A percentile compares a stretch with the other conserved stretches of the same genome.
Evolutionary conservation across 2,113 vertebrate species (phyloP).

Genomic region (Sinocyclocheilus maitianheensis): DNA sequence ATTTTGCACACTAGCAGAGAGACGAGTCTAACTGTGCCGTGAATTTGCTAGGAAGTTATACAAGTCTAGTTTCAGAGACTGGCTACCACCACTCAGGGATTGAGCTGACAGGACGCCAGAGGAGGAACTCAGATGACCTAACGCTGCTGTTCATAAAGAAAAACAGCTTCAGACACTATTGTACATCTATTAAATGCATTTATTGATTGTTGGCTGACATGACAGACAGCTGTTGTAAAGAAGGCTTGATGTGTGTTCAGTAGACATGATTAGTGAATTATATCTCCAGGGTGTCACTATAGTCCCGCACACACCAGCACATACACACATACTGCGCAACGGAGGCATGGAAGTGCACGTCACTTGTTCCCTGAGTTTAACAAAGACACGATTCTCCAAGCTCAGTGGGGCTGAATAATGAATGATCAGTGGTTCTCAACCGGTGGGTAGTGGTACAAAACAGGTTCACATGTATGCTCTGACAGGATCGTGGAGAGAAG

Average conservation of each 20-base stretch:
- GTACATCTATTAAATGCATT: conserved; percentile 10
- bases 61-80: too few relatives aligned
- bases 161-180: background rate
- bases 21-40: too few relatives aligned
- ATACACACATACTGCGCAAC: background rate
- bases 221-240: background rate
- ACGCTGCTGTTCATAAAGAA: background rate
- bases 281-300: background rate
- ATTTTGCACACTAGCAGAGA: too few relatives aligned
- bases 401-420: background rate
- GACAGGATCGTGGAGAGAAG: background rate
- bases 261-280: conserved; percentile 15
- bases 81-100: too few relatives aligned
- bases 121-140: background rate
- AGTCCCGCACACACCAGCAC: background rate
- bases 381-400: background rate
- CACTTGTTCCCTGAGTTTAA: conserved; percentile 56
- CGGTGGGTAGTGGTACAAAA: background rate
- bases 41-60: too few relatives aligned
- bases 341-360: conserved; percentile 34
- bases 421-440: background rate
- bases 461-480: background rate
- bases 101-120: too few relatives aligned
- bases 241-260: conserved; percentile 8
- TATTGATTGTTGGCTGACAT: conserved; percentile 31